Percentiles rank a stretch among this genome's conserved stretches.
phyloP scores from a whole-genome alignment of 2,888 invertebrate species.

The Stramonita haemastoma region DNA sequence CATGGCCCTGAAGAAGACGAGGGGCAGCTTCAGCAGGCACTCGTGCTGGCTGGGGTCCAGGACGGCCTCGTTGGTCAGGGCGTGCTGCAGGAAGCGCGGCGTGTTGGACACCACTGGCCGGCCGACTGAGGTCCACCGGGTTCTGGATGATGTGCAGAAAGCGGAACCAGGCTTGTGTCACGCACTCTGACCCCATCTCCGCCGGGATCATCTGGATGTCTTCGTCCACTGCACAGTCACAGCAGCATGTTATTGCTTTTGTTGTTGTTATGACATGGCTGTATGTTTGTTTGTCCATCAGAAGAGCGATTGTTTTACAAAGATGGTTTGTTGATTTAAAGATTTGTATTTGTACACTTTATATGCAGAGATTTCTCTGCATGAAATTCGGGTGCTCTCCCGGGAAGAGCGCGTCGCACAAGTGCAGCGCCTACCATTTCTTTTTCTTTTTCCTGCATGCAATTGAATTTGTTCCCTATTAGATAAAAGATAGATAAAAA shows the following conservation, averaged over 20 bases:
- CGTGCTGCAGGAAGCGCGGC: slow-evolving; percentile 88
- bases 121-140: slow-evolving; percentile 87
- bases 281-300: too few species aligned
- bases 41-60: slow-evolving; percentile 92
- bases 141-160: slow-evolving; percentile 95
- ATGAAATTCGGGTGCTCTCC: too few species aligned
- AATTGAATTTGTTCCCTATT: too few species aligned
- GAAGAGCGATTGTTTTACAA: too few species aligned
- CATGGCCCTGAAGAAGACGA: slow-evolving; percentile 95
- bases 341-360: too few species aligned
- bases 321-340: too few species aligned
- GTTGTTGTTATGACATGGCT: too few species aligned
- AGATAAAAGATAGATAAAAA: too few species aligned
- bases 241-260: neutral
- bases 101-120: slow-evolving; percentile 82
- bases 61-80: slow-evolving; percentile 85
- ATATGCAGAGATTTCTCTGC: too few species aligned
- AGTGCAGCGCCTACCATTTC: too few species aligned
- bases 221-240: slow-evolving; percentile 85
- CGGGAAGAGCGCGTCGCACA: too few species aligned
- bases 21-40: slow-evolving; percentile 82
- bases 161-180: slow-evolving; percentile 97
- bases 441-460: too few species aligned
- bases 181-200: slow-evolving; percentile 90
- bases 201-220: slow-evolving; percentile 88